Evolutionary conservation across 1,140 invertebrate genomes (phyloP), one percentile per base, ranked within the genome.

Genomic region (Drosophila kepulauana): DNA sequence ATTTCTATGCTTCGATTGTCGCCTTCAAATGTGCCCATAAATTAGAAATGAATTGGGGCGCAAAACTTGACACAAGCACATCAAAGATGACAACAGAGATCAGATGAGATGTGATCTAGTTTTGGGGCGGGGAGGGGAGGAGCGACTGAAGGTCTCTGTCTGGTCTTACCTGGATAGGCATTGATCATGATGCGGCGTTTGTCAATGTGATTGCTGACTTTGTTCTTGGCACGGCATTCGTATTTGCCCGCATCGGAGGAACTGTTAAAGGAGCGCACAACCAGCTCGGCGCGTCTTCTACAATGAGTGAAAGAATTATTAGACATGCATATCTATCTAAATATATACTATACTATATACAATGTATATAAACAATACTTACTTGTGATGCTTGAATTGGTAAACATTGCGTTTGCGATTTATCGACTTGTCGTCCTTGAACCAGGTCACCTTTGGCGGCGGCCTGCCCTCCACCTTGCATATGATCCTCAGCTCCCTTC

Each of bases 281-380:
- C 95, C 93, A 97, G 94, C 93, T 95, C 95, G 93, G 96, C 96
- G 94, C 95, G 94, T 94, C 95, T 95, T 93, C 96, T 97, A 93
- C 61, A 48, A 48, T 5, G 13, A 43, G 8, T 1, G 10, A 30
- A 11, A 4, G 10, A 5, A 1, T 13, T n/a, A 38, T 73, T 59
- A 52, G 13, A 63, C 25, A 56, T 61, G 7, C 4, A n/a, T 2
- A 51, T 61, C 10, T 15, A 67, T 25, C 3, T 48, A 33, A 20
- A 11, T 30, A 45, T 45, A 38, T 63, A 11, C 6, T 8, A 46
- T 25, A 25, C 28, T 38, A 38, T 38, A 33, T 33, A 25, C 20
- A 25, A 30, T 8, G 5, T 41, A 2, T 45, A 61, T 61, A 48
- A 30, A 46, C 28, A 10, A 11, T 45, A 45, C 92, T 92, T 68